A percentile compares a stretch with the other conserved stretches of the same genome.
These are phyloP conservation scores for Sphecodes monilicornis DNA, from an alignment of 2,888 invertebrate species.

Conservation along the genomic window DNA sequence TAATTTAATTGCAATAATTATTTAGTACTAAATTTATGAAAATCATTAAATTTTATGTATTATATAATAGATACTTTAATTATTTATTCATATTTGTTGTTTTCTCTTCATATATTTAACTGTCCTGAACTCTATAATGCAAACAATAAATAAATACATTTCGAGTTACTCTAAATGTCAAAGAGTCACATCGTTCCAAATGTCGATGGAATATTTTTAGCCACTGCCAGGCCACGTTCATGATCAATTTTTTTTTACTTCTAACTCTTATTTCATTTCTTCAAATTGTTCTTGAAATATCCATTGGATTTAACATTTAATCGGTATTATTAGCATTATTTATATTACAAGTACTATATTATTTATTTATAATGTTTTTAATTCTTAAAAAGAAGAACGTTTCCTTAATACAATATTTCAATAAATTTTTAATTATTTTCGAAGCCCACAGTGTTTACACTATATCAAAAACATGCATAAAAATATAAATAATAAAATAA, in stretches of 20 bases:
- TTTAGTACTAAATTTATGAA: slow-evolving; percentile 3
- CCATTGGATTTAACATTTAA: not conserved
- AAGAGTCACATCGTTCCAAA: slow-evolving; percentile 75
- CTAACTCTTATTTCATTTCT: slow-evolving; percentile 17
- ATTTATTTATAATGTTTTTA: not conserved
- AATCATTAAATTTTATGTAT: not conserved
- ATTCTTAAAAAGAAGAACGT: not conserved
- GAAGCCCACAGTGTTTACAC: not conserved
- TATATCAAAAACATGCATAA: not conserved
- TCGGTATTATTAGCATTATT: slow-evolving; percentile 5
- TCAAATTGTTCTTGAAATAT: slow-evolving; percentile 27
- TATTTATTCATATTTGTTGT: not conserved
- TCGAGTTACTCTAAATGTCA: slow-evolving; percentile 77
- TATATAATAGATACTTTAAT: slow-evolving; percentile 6
- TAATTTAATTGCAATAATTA: slow-evolving; percentile 1
- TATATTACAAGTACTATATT: slow-evolving; percentile 5
- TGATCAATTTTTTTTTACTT: slow-evolving; percentile 70
- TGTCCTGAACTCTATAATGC: not conserved
- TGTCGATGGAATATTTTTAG: slow-evolving; percentile 80
- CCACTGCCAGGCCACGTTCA: slow-evolving; percentile 73
- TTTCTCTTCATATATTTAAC: slow-evolving; percentile 12
- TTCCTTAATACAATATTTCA: not conserved
- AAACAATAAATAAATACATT: slow-evolving; percentile 46
- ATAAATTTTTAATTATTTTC: slow-evolving; percentile 12
- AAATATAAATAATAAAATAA: not conserved